Base-by-base conservation (phyloP, 2,797 vertebrate species). In the Linurgus olivaceus region DNA sequence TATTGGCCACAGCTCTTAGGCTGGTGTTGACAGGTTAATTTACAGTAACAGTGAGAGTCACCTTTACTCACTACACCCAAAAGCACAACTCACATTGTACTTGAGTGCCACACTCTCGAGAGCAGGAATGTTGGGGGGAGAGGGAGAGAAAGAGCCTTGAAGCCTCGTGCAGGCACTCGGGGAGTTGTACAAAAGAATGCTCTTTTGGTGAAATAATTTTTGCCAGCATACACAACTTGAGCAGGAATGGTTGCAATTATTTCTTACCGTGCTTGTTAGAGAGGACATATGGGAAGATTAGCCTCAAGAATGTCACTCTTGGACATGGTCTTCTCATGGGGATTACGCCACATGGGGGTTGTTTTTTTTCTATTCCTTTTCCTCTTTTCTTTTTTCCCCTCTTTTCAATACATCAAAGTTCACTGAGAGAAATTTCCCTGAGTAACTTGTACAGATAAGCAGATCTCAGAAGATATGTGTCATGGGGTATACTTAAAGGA, bases 201-300 rank as follows among this genome's bases (percentile, higher is more conserved):
- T 88, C 57, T 94, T 94, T 68, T 44, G 72, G 85, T 66, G 81
- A 94, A 96, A 94, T 81, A 83, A 92, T 90, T 93, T 75, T 95
- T 90, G 79, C 72, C 81, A 80, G 92, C 45, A 28, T 63, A 88
- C 72, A 62, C 10, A 33, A 74, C 77, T 81, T 19, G 15, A 95
- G 88, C 42, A 84, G 86, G 71, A 95, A 91, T 94, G 83, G 84
- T 96, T 96, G 61, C 76, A 95, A 96, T 97, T 97, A 96, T 76
- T 87, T 91, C 80, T 85, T 96, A 93, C 91, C 57, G 24, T 73
- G 78, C 95, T 88, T 94, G 61, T 93, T 95, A 96, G 80, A 70
- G 68, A 79, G 79, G 95, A 91, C 89, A 93, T 93, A 85, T 94
- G 95, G 93, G 94, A 93, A 94, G 87, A 95, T 92, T 87, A 96